Evolutionary conservation across 2,888 invertebrate genomes (phyloP).

Genomic region (Oligia latruncula): DNA sequence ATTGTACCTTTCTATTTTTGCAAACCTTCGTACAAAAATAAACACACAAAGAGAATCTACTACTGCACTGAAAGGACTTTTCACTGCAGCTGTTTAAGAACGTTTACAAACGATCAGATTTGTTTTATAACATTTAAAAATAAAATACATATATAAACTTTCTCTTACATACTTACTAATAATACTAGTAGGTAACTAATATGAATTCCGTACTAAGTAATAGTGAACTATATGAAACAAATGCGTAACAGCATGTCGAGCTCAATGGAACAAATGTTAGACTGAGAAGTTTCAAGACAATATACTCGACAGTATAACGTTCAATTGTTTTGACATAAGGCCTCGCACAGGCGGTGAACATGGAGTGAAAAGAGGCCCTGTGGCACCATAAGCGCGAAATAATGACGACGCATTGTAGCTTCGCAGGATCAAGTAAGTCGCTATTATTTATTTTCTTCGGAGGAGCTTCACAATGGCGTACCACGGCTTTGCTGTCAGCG

Average conservation of each 20-base stretch:
- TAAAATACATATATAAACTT: background rate
- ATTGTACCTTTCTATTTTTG: constrained; percentile 63
- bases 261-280: constrained; percentile 48
- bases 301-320: constrained; percentile 55
- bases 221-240: constrained; percentile 21
- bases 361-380: constrained; percentile 75
- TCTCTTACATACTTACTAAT: background rate
- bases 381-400: constrained; percentile 81
- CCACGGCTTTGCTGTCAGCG: constrained; percentile 85
- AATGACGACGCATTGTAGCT: constrained; percentile 86
- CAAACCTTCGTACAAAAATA: constrained; percentile 67
- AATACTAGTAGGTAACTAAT: constrained; percentile 9
- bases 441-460: constrained; percentile 87
- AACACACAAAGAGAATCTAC: constrained; percentile 67
- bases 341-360: constrained; percentile 66
- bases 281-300: constrained; percentile 48
- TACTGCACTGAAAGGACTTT: constrained; percentile 23
- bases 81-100: constrained; percentile 11
- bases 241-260: constrained; percentile 29
- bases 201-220: constrained; percentile 20
- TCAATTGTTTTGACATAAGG: constrained; percentile 73
- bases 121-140: background rate
- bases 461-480: constrained; percentile 83
- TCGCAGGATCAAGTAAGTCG: constrained; percentile 85
- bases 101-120: background rate